Evolutionary conservation across 2,888 invertebrate genomes (phyloP).

Genomic region (Fissipunctia ypsillon): DNA sequence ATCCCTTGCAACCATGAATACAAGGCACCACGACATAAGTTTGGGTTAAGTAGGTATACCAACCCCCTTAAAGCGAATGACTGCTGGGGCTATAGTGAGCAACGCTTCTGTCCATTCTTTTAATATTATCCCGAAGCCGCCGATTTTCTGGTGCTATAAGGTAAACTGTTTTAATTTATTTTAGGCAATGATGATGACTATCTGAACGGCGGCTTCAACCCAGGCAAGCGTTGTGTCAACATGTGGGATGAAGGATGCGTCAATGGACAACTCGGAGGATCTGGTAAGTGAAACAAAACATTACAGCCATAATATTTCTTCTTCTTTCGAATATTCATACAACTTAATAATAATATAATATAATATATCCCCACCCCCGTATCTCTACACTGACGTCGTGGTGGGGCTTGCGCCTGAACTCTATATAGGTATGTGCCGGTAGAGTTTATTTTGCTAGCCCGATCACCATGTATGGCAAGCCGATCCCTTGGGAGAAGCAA

Average conservation of each 20-base stretch:
- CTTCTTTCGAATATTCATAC: no score
- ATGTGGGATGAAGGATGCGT: conserved; percentile 90
- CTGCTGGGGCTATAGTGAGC: neutral
- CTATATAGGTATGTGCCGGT: no score
- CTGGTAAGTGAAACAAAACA: conserved; percentile 73
- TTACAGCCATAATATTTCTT: neutral
- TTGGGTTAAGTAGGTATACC: no score
- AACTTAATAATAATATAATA: no score
- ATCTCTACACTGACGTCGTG: no score
- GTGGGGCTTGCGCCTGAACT: no score
- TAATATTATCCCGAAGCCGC: neutral
- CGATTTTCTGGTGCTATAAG: neutral
- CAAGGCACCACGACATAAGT: neutral
- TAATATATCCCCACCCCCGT: no score
- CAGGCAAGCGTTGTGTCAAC: conserved; percentile 86
- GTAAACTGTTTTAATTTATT: conserved; percentile 13
- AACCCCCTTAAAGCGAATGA: neutral
- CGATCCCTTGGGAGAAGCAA: no score
- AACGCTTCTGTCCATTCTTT: neutral
- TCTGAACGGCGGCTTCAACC: conserved; percentile 82
- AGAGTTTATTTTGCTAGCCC: no score
- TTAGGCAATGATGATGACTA: conserved; percentile 70
- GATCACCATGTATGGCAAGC: no score
- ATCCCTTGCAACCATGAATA: no score
- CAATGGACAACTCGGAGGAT: conserved; percentile 85